Base-by-base conservation (phyloP, 2,113 vertebrate genomes). In the Pungitius pungitius region DNA sequence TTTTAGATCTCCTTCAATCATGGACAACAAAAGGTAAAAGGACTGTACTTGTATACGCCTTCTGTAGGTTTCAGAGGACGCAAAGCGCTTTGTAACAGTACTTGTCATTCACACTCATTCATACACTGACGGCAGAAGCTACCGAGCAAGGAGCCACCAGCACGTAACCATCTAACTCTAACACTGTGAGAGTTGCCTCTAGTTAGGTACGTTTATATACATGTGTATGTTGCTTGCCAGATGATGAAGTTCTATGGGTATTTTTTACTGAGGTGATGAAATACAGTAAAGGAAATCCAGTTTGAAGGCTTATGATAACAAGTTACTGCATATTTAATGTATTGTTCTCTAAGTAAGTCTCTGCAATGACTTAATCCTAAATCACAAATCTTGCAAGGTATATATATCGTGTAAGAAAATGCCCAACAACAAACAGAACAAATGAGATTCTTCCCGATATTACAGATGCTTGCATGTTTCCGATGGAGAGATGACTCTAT, bases 1-100 rank as follows among this genome's bases (percentile, higher is more conserved):
- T n/a, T n/a, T n/a, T n/a, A n/a, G 37, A 77, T 18, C 37, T 1
- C 73, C 69, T 85, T 89, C 87, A 73, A 85, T 81, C 73, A 43
- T 42, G 40, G 40, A 3, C n/a, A n/a, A n/a, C n/a, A 42, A 42
- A 42, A 5, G 40, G 40, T 14, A 42, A 42, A 43, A 15, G 42
- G 8, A 39, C 37, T 39, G 37, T 39, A 39, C 13, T 14, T 43
- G 14, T 43, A 43, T 43, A 43, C 11, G 2, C 11, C 40, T 42
- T 42, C 14, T 42, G 3, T 14, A 14, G 42, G 13, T 14, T 43
- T 43, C 10, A 1, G 42, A 43, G 13, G 13, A 43, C 42, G 13
- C 2, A 43, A 15, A 43, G 14, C 3, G 42, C 42, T 15, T 43
- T 43, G n/a, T 43, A 43, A 43, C 42, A 15, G 4, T 15, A 15